phyloP scores from a whole-genome alignment of 23 tunicate species.

The Trididemnum nubilum region DNA sequence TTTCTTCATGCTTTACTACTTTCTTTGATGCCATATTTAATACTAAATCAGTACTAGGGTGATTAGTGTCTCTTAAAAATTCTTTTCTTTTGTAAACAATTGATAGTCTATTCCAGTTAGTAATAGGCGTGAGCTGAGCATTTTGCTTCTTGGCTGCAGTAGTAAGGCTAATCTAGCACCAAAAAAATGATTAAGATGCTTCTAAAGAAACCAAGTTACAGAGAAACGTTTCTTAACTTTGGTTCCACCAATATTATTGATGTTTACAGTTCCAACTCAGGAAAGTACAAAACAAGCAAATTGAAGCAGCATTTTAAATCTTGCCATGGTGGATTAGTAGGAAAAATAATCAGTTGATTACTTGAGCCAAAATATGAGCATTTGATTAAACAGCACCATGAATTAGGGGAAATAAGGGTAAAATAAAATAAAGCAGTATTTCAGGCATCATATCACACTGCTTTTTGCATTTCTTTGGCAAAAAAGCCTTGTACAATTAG shows the following conservation, averaged over 20 bases:
- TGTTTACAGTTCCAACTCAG: conserved; percentile 14
- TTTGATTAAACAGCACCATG: conserved; percentile 24
- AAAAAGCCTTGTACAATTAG: neutral
- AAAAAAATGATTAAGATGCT: conserved; percentile 1
- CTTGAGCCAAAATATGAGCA: conserved; percentile 22
- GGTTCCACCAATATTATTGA: conserved; percentile 37
- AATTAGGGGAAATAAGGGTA: neutral
- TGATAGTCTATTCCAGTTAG: neutral
- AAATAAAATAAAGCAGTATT: neutral
- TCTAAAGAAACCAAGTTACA: conserved; percentile 15
- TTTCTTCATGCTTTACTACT: neutral
- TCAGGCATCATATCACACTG: neutral
- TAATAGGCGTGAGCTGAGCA: neutral
- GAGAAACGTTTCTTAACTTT: conserved; percentile 32
- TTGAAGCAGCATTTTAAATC: conserved; percentile 33
- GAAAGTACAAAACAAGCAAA: conserved; percentile 37
- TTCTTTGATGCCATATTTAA: neutral
- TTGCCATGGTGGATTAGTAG: conserved; percentile 29
- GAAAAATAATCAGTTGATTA: conserved; percentile 40
- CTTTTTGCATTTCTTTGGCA: neutral
- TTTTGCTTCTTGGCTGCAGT: neutral
- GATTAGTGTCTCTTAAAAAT: neutral
- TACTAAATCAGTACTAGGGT: no score
- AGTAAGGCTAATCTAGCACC: neutral
- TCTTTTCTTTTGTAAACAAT: neutral